A percentile compares a stretch with the other conserved stretches of the same genome.
Evolutionary conservation across 2,113 vertebrate genomes (phyloP).

Genomic region (Astur gentilis): DNA sequence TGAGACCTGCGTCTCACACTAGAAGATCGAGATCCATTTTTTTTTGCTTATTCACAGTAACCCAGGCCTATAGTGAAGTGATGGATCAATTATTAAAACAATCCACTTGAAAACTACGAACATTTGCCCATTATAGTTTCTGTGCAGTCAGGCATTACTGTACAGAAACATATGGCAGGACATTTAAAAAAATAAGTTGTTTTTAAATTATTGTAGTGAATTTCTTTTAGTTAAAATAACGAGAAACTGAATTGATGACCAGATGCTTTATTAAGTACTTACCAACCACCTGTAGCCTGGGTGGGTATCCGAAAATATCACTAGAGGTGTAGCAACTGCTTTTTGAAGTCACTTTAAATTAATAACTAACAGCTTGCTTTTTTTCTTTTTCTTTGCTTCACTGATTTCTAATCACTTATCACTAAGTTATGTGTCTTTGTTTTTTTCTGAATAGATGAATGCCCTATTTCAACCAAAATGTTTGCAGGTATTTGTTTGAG

Average conservation of each 20-base stretch:
- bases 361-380: not conserved
- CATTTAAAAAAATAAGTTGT: not conserved
- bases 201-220: not conserved
- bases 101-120: not conserved
- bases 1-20: not conserved
- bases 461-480: not conserved
- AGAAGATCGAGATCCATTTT: not conserved
- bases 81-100: not conserved
- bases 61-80: not conserved
- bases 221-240: not conserved
- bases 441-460: not conserved
- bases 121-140: not conserved
- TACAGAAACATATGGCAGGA: not conserved
- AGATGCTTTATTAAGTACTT: not conserved
- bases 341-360: conserved; percentile 18
- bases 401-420: conserved; percentile 23
- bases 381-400: not conserved
- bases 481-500: not conserved
- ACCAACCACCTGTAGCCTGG: not conserved
- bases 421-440: not conserved
- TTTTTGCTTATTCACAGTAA: not conserved
- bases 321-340: not conserved
- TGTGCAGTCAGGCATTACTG: not conserved
- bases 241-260: not conserved
- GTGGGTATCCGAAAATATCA: not conserved